Conservation (phyloP, 2,888 invertebrate species). For the Leucozona laternaria region DNA sequence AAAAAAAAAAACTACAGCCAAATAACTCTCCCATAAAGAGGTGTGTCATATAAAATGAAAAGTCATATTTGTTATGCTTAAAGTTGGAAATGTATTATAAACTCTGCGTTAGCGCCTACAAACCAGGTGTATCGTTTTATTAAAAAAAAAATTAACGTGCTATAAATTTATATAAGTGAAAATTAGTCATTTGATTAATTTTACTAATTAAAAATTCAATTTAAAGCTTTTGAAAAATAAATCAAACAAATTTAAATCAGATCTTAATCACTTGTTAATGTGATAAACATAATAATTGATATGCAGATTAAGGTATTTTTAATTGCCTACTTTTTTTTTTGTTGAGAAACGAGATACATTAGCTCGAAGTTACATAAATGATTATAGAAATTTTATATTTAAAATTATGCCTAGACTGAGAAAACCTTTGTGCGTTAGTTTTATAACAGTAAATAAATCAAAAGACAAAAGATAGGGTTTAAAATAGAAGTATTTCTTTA, state of each 20-base stretch:
- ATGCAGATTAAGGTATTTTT: constrained; percentile 13
- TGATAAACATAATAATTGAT: constrained; percentile 5
- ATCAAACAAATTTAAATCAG: constrained; percentile 13
- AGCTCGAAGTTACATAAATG: not conserved
- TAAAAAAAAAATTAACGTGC: not conserved
- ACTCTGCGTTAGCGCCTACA: not conserved
- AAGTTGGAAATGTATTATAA: constrained; percentile 26
- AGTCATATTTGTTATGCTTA: constrained; percentile 40
- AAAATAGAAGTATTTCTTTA: too few relatives aligned
- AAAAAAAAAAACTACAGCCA: not conserved
- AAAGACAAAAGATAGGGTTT: too few relatives aligned
- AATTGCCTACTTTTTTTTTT: not conserved
- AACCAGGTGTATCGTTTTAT: not conserved
- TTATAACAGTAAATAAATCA: not conserved
- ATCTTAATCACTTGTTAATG: constrained; percentile 6
- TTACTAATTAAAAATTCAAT: constrained; percentile 2
- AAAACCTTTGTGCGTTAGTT: not conserved
- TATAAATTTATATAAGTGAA: constrained; percentile 4
- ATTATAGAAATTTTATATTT: constrained; percentile 1
- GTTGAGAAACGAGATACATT: not conserved
- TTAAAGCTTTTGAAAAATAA: not conserved
- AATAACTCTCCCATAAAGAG: constrained; percentile 52
- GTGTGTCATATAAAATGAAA: constrained; percentile 61
- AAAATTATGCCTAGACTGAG: not conserved
- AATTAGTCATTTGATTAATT: constrained; percentile 27